Evolutionary conservation across 2,113 vertebrate species (phyloP).

Genomic region (Pionites leucogaster): DNA sequence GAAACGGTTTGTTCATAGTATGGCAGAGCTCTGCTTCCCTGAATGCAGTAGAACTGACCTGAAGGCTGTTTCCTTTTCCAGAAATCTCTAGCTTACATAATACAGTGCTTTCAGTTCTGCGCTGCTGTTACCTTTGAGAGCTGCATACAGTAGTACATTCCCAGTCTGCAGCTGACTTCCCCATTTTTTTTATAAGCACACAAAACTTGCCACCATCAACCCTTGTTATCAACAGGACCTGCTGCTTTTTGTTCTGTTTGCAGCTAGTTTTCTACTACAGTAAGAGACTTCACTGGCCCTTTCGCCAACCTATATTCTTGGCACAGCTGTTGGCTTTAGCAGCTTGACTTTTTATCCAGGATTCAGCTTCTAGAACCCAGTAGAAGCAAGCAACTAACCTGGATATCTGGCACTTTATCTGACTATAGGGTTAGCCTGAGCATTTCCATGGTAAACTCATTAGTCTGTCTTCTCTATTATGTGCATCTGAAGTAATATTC

Average conservation of each 20-base stretch:
- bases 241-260: not conserved
- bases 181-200: not conserved
- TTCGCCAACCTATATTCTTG: not conserved
- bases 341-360: not conserved
- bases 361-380: not conserved
- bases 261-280: not conserved
- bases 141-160: not conserved
- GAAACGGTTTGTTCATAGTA: not conserved
- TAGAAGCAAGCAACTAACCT: not conserved
- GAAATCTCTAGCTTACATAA: not conserved
- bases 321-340: not conserved
- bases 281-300: not conserved
- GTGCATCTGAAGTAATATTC: not conserved
- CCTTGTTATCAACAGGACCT: not conserved
- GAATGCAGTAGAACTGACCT: not conserved
- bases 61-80: not conserved
- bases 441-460: not conserved
- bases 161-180: not conserved
- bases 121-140: not conserved
- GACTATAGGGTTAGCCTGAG: not conserved
- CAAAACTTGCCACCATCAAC: not conserved
- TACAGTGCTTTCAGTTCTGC: not conserved
- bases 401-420: not conserved
- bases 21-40: not conserved
- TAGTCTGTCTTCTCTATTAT: not conserved